phyloP scores from a whole-genome alignment of 2,113 vertebrate species.

The Burhinus bistriatus region DNA sequence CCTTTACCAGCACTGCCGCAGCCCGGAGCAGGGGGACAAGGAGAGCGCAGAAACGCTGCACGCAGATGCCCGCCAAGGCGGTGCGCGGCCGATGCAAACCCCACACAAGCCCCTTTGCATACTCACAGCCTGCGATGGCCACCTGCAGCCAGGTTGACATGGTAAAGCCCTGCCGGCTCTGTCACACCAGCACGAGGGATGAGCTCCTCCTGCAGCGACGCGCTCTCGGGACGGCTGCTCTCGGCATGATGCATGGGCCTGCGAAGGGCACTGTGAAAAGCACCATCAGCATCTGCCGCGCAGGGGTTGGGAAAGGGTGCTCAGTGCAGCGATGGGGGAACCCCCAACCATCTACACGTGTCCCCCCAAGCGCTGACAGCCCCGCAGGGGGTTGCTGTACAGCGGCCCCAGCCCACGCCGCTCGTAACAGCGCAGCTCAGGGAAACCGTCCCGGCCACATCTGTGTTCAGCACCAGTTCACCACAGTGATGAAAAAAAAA shows the following conservation, averaged over 20 bases:
- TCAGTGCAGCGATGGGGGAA: accelerated
- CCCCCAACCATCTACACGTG: not conserved
- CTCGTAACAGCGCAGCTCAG: accelerated
- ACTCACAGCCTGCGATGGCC: not conserved
- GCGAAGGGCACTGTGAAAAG: not conserved
- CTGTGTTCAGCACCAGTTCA: not conserved
- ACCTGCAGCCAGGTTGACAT: accelerated
- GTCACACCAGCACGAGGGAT: not conserved
- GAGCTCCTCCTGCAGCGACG: not conserved
- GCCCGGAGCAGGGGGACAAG: not conserved
- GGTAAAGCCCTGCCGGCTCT: not conserved
- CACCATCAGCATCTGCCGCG: not conserved
- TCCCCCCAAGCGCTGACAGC: not conserved
- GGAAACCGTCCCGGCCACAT: too few relatives aligned
- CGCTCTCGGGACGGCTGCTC: accelerated
- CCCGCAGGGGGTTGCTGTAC: not conserved
- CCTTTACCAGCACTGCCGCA: not conserved
- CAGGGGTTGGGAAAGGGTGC: not conserved
- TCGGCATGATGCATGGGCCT: not conserved
- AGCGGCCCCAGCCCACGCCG: not conserved
- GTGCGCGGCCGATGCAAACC: not conserved
- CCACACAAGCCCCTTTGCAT: not conserved
- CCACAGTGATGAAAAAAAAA: not conserved
- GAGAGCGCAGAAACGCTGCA: not conserved
- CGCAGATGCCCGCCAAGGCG: too few relatives aligned